Evolutionary conservation across 2,113 vertebrate species (phyloP).

Genomic region (Oreochromis aureus): DNA sequence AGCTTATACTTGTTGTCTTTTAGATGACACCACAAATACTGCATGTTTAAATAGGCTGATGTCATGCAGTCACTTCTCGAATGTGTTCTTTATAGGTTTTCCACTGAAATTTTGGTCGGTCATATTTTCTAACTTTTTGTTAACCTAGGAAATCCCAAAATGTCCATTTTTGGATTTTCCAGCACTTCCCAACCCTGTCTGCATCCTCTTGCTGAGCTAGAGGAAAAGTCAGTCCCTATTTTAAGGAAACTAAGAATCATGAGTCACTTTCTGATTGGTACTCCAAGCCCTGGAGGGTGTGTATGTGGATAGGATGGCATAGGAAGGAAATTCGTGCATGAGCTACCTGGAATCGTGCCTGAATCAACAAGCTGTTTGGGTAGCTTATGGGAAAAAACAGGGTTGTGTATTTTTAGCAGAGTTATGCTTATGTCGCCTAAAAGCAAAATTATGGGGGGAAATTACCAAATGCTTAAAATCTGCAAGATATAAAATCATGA

Average conservation of each 20-base stretch:
- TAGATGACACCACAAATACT: neutral
- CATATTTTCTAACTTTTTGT: neutral
- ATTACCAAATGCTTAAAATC: neutral
- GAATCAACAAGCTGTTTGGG: conserved; percentile 11
- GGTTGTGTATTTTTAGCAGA: conserved; percentile 23
- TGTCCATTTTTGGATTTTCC: conserved; percentile 21
- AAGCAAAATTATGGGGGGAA: neutral
- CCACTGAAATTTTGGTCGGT: neutral
- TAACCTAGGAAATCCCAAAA: neutral
- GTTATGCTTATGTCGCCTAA: neutral
- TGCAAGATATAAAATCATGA: neutral
- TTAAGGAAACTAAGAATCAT: neutral
- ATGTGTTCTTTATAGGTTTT: neutral
- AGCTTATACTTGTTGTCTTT: neutral
- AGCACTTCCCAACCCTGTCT: neutral
- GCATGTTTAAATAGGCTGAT: neutral
- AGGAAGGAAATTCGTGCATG: conserved; percentile 33
- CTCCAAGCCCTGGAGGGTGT: neutral
- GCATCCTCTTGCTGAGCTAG: neutral
- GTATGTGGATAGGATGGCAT: conserved; percentile 1
- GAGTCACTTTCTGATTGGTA: conserved; percentile 35
- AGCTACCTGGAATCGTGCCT: conserved; percentile 19
- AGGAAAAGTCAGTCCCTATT: conserved; percentile 6
- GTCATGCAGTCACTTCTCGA: neutral
- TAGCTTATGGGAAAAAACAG: conserved; percentile 40